These are phyloP conservation scores for Cephalotes varians DNA, from an alignment of 2,888 invertebrate genomes.

Conservation along the genomic window DNA sequence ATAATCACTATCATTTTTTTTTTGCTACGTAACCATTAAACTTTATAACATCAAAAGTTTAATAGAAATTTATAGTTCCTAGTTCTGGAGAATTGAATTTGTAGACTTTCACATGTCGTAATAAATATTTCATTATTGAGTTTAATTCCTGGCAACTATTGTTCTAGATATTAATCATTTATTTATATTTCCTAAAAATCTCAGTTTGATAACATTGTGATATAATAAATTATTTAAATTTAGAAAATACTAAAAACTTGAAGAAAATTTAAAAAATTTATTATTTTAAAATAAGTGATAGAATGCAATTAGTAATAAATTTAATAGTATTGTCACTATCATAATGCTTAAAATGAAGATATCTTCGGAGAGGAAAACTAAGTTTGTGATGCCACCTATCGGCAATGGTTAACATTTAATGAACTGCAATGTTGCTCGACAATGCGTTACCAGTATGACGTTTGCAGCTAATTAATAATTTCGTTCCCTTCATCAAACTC, in stretches of 20 bases:
- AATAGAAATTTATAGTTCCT: not conserved
- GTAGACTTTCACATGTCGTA: not conserved
- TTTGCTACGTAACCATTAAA: not conserved
- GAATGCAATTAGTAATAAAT: not conserved
- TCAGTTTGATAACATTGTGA: not conserved
- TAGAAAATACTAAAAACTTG: not conserved
- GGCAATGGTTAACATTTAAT: slow-evolving; percentile 16
- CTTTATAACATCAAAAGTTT: not conserved
- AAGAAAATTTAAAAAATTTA: not conserved
- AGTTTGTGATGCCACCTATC: slow-evolving; percentile 24
- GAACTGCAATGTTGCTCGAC: not conserved
- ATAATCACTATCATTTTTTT: not conserved
- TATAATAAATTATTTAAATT: not conserved
- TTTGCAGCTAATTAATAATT: not conserved
- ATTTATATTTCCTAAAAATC: not conserved
- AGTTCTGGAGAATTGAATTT: not conserved
- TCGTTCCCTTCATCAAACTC: not conserved
- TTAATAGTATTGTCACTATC: not conserved
- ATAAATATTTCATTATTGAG: not conserved
- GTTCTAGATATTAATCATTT: not conserved
- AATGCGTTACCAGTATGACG: not conserved
- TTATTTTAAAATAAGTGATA: not conserved
- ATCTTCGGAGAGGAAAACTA: not conserved
- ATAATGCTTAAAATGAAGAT: not conserved
- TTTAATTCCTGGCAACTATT: not conserved